phyloP scores from a whole-genome alignment of 1,140 invertebrate species.

The Aradophagus sp. region DNA sequence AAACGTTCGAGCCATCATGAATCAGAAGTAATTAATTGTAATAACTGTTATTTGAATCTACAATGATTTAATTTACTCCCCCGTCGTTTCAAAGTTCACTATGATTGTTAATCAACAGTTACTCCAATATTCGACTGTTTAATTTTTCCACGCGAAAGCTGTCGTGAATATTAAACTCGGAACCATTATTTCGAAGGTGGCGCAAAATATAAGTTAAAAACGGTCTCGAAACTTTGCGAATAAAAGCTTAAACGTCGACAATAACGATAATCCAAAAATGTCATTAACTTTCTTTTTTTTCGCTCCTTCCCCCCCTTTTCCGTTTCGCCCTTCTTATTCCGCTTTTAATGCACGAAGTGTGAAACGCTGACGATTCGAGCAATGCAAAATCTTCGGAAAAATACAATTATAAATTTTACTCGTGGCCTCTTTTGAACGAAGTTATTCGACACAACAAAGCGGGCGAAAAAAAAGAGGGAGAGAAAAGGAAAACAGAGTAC shows the following conservation, averaged over 20 bases:
- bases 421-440: constrained; percentile 49
- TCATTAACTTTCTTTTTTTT: constrained; percentile 25
- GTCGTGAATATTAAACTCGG: no score
- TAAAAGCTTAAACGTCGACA: constrained; percentile 15
- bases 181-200: not conserved
- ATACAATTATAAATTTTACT: constrained; percentile 53
- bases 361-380: constrained; percentile 34
- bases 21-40: no score
- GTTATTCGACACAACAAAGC: constrained; percentile 54
- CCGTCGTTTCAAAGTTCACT: no score
- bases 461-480: constrained; percentile 1
- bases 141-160: no score
- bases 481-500: constrained; percentile 21
- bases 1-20: no score
- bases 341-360: constrained; percentile 41
- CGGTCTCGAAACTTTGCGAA: constrained; percentile 4
- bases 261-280: constrained; percentile 38
- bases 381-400: constrained; percentile 50
- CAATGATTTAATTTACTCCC: no score
- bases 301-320: not conserved
- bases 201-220: not conserved
- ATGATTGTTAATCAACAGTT: no score
- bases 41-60: no score
- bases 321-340: constrained; percentile 3
- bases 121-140: no score